These are phyloP conservation scores for Ciconia stormi DNA, from an alignment of 2,113 vertebrate species.

Conservation along the genomic window DNA sequence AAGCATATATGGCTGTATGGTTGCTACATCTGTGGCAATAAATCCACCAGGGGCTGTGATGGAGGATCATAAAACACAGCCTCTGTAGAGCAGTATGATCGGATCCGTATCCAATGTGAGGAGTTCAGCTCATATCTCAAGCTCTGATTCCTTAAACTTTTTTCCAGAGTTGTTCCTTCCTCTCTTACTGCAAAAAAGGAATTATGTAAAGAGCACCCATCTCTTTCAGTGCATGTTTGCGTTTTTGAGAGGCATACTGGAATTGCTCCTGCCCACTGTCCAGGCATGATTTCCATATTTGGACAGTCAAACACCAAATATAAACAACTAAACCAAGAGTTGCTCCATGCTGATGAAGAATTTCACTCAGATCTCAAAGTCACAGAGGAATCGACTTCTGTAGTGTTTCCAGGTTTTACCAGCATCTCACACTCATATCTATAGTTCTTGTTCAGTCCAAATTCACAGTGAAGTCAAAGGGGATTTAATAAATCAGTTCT, in stretches of 20 bases:
- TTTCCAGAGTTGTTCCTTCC: not conserved
- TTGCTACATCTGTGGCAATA: not conserved
- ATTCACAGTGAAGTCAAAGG: not conserved
- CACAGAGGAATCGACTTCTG: not conserved
- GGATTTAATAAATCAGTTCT: not conserved
- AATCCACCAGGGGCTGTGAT: not conserved
- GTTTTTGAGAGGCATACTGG: not conserved
- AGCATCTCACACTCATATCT: not conserved
- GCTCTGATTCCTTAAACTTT: not conserved
- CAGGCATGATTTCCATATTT: not conserved
- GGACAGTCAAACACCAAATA: not conserved
- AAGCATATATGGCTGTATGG: rapidly evolving
- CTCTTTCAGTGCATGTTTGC: not conserved
- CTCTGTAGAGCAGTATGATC: not conserved
- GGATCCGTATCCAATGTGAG: not conserved
- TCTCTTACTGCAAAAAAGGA: not conserved
- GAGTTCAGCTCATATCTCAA: not conserved
- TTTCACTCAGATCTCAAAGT: not conserved
- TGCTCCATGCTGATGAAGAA: not conserved
- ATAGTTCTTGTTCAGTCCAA: not conserved
- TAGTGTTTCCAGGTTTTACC: not conserved
- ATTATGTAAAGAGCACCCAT: not conserved
- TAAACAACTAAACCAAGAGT: not conserved
- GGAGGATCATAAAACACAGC: not conserved
- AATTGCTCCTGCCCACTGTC: not conserved